phyloP scores from a whole-genome alignment of 2,113 vertebrate species.

The Xenotilapia longispinis region DNA sequence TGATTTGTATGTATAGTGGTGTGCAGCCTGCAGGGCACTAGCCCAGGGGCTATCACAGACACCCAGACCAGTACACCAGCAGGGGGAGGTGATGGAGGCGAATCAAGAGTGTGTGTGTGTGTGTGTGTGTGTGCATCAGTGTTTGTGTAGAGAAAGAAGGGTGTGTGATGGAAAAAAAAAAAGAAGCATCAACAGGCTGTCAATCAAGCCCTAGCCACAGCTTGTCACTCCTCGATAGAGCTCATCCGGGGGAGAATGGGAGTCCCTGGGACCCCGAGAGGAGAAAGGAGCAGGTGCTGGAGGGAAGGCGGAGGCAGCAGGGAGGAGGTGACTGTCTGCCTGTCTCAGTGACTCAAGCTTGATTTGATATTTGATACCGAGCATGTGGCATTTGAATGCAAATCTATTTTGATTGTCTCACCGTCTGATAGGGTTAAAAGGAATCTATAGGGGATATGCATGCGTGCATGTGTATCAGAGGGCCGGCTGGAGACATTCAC shows the following conservation, averaged over 20 bases:
- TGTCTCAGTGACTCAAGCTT: conserved; percentile 53
- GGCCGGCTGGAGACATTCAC: conserved; percentile 1
- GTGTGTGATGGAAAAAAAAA: conserved; percentile 7
- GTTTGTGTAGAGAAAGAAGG: background rate
- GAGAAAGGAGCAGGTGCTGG: conserved; percentile 21
- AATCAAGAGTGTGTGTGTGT: background rate
- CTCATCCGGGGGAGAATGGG: conserved; percentile 44
- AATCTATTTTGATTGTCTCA: conserved; percentile 69
- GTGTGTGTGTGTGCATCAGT: background rate
- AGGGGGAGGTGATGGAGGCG: conserved; percentile 6
- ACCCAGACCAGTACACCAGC: conserved; percentile 45
- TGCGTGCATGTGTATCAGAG: conserved; percentile 29
- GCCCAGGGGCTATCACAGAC: conserved; percentile 58
- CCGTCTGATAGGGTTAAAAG: conserved; percentile 63
- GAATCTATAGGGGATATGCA: conserved; percentile 63
- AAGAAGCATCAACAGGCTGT: conserved; percentile 66
- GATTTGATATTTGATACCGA: conserved; percentile 73
- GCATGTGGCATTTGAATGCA: conserved; percentile 70
- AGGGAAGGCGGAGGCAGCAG: background rate
- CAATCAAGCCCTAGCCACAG: conserved; percentile 54
- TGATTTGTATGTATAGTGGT: conserved; percentile 63
- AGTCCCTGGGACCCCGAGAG: conserved; percentile 53
- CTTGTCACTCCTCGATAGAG: conserved; percentile 59
- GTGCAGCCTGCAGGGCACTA: conserved; percentile 61
- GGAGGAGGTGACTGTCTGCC: conserved; percentile 51